Percentiles rank a stretch among this genome's conserved stretches.
These are phyloP conservation scores for Protonibea diacanthus DNA, from an alignment of 2,797 vertebrate species.

Conservation along the genomic window DNA sequence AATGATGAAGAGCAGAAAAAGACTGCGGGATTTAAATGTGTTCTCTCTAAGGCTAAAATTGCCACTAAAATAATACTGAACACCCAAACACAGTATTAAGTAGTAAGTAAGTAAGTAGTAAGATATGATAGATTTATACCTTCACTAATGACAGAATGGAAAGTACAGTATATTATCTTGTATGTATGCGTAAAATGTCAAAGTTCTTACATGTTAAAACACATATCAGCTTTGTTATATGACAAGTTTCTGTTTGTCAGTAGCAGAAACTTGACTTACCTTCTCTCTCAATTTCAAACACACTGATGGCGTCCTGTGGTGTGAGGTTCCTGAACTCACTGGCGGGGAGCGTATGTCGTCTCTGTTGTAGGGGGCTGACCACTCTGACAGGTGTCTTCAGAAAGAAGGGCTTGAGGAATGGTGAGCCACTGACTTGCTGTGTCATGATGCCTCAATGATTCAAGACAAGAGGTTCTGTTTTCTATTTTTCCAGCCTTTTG, in stretches of 20 bases:
- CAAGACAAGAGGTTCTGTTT: not conserved
- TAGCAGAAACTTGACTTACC: slow-evolving; percentile 66
- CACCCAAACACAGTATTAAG: not conserved
- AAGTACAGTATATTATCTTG: not conserved
- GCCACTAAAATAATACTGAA: not conserved
- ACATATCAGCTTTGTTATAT: not conserved
- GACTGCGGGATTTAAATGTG: not conserved
- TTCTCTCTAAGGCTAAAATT: not conserved
- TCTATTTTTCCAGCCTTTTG: slow-evolving; percentile 8
- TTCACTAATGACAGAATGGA: not conserved
- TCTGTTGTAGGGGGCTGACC: slow-evolving; percentile 70
- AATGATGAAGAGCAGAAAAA: not conserved
- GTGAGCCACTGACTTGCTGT: slow-evolving; percentile 76
- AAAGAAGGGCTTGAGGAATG: slow-evolving; percentile 84
- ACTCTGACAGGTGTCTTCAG: slow-evolving; percentile 73
- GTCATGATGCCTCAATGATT: slow-evolving; percentile 69
- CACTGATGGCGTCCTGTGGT: slow-evolving; percentile 87
- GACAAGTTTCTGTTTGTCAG: not conserved
- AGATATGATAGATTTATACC: not conserved
- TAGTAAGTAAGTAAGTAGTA: too few species aligned
- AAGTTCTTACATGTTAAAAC: not conserved
- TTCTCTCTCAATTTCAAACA: slow-evolving; percentile 89
- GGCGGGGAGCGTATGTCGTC: slow-evolving; percentile 87
- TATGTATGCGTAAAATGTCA: not conserved
- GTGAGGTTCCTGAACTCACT: slow-evolving; percentile 89